phyloP scores from a whole-genome alignment of 2,797 vertebrate species.

The Chloroceryle amazona region DNA sequence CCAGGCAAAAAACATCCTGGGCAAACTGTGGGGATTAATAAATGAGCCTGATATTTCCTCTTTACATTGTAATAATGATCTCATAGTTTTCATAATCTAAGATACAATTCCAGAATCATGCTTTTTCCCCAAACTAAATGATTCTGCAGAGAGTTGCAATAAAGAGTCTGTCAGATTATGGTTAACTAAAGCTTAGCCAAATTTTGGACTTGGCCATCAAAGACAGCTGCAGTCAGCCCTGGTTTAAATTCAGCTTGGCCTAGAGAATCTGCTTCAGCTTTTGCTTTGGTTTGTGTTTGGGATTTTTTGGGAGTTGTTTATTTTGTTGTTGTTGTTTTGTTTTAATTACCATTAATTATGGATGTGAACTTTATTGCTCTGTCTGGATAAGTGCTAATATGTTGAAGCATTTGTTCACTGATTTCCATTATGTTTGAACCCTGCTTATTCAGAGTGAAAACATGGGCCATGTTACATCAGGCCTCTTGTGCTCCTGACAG shows the following conservation, averaged over 20 bases:
- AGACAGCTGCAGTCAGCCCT: not conserved
- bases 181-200: not conserved
- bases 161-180: not conserved
- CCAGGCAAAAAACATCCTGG: not conserved
- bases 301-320: not conserved
- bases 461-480: not conserved
- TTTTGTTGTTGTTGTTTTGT: not conserved
- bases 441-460: not conserved
- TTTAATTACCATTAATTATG: not conserved
- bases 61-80: not conserved
- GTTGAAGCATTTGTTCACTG: not conserved
- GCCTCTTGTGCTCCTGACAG: not conserved
- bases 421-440: not conserved
- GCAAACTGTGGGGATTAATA: not conserved
- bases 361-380: not conserved
- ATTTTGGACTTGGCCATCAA: not conserved
- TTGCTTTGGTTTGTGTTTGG: not conserved
- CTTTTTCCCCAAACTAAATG: not conserved
- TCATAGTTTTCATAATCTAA: not conserved
- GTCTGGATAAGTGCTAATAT: not conserved
- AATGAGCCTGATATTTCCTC: not conserved
- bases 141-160: conserved; percentile 6
- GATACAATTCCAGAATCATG: not conserved
- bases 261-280: not conserved
- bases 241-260: not conserved